Evolutionary conservation across 2,113 vertebrate species (phyloP), one percentile per base, ranked within the genome.

Genomic region (Puffinus mauretanicus): DNA sequence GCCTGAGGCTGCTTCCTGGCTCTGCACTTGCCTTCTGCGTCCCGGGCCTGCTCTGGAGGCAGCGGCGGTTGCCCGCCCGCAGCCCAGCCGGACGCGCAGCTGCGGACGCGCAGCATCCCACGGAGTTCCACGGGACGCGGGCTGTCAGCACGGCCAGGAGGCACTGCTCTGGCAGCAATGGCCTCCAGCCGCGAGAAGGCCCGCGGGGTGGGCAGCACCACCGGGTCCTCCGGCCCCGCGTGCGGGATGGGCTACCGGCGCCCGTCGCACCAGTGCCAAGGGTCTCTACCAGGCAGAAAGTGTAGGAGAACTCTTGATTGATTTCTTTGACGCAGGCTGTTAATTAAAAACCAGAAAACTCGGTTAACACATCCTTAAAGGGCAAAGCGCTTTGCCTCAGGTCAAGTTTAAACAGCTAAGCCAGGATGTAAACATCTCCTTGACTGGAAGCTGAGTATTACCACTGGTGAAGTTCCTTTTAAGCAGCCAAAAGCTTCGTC

Each of bases 41-140:
- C 40, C 6, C 11, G 3, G 16, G 13, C 13, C 17, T 25, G 19
- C 7, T 30, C 49, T n/a, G 6, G 4, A 26, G 18, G 49, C 24
- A 52, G 42, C 30, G 3, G 15, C 2, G 20, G 14, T 29, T 26
- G 16, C 77, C 24, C 25, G 27, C 70, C 54, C 6, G 46, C 10
- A 26, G 29, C 21, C 55, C 32, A 11, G 55, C 54, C 3, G 7
- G 54, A 25, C 11, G 13, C 40, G 12, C 11, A 40, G 1, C 64
- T 9, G 54, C 3, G 3, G 30, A 44, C 49, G 4, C 1, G 8
- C 42, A 71, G 80, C 57, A 16, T 49, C 81, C 49, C 66, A 17
- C 22, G 0, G 19, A 13, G 15, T 24, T 42, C 5, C 36, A 1
- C 4, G 11, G 32, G 13, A 16, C 20, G 9, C 51, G 9, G 0